Evolutionary conservation across 2,797 vertebrate species (phyloP).

Genomic region (Spinus olivaceus): DNA sequence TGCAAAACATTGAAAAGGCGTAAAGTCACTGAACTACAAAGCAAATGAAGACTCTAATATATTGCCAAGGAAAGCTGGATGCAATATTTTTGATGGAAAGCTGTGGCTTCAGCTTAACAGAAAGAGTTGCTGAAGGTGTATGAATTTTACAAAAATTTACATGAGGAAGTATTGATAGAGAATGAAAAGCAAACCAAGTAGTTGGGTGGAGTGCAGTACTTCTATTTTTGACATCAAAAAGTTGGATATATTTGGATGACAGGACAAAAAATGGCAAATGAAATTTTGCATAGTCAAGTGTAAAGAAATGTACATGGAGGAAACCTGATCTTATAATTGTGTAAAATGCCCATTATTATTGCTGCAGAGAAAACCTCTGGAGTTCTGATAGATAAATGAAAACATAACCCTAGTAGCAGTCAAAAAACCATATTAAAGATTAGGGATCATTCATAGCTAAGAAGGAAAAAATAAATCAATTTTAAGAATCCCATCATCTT

Average conservation of each 20-base stretch:
- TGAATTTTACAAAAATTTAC: neutral
- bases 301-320: neutral
- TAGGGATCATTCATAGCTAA: neutral
- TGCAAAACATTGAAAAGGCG: neutral
- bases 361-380: neutral
- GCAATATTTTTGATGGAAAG: constrained; percentile 11
- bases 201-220: neutral
- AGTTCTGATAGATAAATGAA: neutral
- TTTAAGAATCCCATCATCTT: neutral
- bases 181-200: neutral
- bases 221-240: neutral
- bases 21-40: constrained; percentile 37
- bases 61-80: neutral
- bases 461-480: neutral
- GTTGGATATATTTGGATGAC: neutral
- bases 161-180: neutral
- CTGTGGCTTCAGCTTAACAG: constrained; percentile 4
- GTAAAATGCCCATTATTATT: neutral
- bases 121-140: neutral
- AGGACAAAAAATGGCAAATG: neutral
- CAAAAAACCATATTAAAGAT: neutral
- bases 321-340: neutral
- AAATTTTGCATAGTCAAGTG: neutral
- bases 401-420: neutral
- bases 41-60: constrained; percentile 1